Evolutionary conservation across 1,140 invertebrate species (phyloP).

Genomic region (Paracyclopina nana): DNA sequence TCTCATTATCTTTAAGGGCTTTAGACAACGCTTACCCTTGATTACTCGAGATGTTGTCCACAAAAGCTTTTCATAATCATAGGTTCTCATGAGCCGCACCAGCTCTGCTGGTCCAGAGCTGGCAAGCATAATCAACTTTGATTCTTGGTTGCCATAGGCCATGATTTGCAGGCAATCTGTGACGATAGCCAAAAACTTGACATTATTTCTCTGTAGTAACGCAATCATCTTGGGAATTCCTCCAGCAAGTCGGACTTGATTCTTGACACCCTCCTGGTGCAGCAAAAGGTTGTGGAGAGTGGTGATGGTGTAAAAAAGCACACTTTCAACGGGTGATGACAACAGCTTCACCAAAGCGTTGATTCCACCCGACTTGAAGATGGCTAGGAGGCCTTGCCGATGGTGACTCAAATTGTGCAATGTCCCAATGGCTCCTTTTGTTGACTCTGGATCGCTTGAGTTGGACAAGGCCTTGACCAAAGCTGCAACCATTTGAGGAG

Average conservation of each 20-base stretch:
- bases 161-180: conserved; percentile 96
- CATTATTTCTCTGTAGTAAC: conserved; percentile 80
- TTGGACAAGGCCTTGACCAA: conserved; percentile 84
- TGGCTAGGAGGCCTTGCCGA: conserved; percentile 78
- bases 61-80: conserved; percentile 91
- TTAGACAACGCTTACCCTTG: conserved; percentile 38
- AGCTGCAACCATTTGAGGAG: conserved; percentile 84
- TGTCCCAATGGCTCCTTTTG: conserved; percentile 82
- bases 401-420: conserved; percentile 94
- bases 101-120: conserved; percentile 89
- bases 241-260: conserved; percentile 84
- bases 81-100: conserved; percentile 87
- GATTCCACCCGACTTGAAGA: conserved; percentile 96
- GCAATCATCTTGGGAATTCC: conserved; percentile 97
- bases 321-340: conserved; percentile 79
- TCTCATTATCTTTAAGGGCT: background rate
- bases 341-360: conserved; percentile 87
- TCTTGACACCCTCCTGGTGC: conserved; percentile 94
- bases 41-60: conserved; percentile 95
- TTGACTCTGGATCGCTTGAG: conserved; percentile 86
- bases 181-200: conserved; percentile 90
- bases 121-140: conserved; percentile 89
- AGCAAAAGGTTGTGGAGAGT: conserved; percentile 93
- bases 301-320: conserved; percentile 93
- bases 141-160: conserved; percentile 72